A percentile compares a stretch with the other conserved stretches of the same genome.
These are phyloP conservation scores for Nettapus auritus DNA, from an alignment of 2,113 vertebrate species.

Conservation along the genomic window DNA sequence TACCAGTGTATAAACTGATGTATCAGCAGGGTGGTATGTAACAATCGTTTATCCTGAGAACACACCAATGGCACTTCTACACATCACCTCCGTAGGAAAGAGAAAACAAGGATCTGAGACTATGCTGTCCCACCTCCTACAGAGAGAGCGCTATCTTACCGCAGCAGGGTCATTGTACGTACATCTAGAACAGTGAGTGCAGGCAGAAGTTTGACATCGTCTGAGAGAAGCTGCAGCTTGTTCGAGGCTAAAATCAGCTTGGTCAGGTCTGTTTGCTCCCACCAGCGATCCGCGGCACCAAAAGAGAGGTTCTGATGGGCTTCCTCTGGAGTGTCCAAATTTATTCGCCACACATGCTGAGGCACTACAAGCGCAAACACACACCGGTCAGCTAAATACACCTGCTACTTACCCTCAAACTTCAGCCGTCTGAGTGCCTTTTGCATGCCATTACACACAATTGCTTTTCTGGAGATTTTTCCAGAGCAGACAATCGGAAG, in stretches of 20 bases:
- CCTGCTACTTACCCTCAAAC: fast-evolving
- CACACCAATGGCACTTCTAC: neutral
- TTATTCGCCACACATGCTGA: conserved; percentile 90
- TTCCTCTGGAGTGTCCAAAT: conserved; percentile 88
- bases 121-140: fast-evolving
- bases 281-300: conserved; percentile 87
- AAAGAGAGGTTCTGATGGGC: conserved; percentile 86
- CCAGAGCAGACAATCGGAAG: neutral
- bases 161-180: neutral
- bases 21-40: fast-evolving
- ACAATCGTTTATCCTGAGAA: neutral
- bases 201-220: conserved; percentile 87
- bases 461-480: neutral
- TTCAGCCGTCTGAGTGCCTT: fast-evolving
- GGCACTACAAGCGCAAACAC: conserved; percentile 80
- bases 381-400: fast-evolving
- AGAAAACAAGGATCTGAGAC: neutral
- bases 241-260: conserved; percentile 94
- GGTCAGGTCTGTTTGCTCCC: conserved; percentile 94
- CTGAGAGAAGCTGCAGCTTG: conserved; percentile 85
- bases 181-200: conserved; percentile 90
- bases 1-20: fast-evolving
- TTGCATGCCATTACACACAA: fast-evolving
- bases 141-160: fast-evolving
- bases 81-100: neutral